These are phyloP conservation scores for Corythornis vintsioides DNA, from an alignment of 2,113 vertebrate genomes.

Conservation along the genomic window DNA sequence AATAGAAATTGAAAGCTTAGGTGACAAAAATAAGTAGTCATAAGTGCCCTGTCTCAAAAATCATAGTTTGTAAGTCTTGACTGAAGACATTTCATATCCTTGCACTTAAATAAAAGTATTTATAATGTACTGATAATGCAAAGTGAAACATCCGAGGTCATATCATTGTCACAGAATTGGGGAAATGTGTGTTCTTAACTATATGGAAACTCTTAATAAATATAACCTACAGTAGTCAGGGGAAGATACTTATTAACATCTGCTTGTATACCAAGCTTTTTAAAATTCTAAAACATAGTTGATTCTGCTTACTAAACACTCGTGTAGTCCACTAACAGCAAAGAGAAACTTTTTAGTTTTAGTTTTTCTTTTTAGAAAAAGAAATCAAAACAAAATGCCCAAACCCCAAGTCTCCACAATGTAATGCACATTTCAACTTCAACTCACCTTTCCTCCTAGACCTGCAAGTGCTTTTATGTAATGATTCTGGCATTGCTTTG, in stretches of 20 bases:
- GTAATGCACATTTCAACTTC: background rate
- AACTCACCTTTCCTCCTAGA: constrained; percentile 84
- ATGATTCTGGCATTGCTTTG: constrained; percentile 84
- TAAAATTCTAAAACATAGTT: background rate
- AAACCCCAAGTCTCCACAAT: background rate
- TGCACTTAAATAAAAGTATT: background rate
- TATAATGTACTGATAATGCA: background rate
- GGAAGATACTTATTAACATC: background rate
- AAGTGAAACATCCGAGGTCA: background rate
- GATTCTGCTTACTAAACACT: background rate
- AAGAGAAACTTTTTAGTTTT: background rate
- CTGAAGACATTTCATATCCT: background rate
- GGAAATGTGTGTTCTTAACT: background rate
- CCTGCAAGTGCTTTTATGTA: constrained; percentile 85
- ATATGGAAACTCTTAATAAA: background rate
- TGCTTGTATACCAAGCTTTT: background rate
- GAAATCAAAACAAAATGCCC: background rate
- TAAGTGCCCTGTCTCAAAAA: background rate
- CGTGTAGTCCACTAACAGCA: background rate
- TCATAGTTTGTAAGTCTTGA: background rate
- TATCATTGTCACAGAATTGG: background rate
- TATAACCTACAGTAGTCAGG: background rate
- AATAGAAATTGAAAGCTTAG: background rate
- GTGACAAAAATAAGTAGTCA: background rate
- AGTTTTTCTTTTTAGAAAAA: no score